Base-by-base conservation (phyloP, 2,797 vertebrate species). In the Danio jaintianensis region DNA sequence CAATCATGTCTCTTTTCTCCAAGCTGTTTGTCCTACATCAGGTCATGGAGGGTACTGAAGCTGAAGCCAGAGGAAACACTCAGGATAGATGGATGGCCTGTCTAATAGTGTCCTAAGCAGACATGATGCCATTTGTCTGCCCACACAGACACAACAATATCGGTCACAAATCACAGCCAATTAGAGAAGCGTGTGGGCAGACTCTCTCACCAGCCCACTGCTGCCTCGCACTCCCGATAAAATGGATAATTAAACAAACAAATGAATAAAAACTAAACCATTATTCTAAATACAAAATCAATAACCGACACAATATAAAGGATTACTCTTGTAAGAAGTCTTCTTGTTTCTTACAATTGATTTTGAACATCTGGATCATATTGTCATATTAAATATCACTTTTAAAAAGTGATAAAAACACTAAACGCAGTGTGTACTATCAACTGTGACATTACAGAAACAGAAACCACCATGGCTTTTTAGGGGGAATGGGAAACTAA, bases 11-110 rank as follows among this genome's bases (percentile, higher is more conserved):
- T 63, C 61, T 9, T 8, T 61, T 8, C 13, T 61, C 58, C 29
- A 6, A 59, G 15, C 13, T 0, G 10, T 20, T 56, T 59, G 13
- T 15, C 58, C 6, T 59, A 13, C 36, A 29, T 36, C 40, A 38
- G 38, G 61, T 63, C 61, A 63, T 61, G 6, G 13, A 29, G 61
- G 38, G 61, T 63, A 38, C 8, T 63, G 61, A 42, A 42, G 61
- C 29, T n/a, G 4, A 70, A 55, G n/a, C 16, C 50, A 42, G n/a
- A 29, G 36, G 68, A 42, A 42, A 42, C 11, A 71, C n/a, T 4
- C 36, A 29, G 29, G 3, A 29, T 70, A 11, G n/a, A 55, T 40
- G n/a, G 36, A 20, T 20, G 50, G n/a, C n/a, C n/a, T 40, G 7
- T 18, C 36, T 42, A 70, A 70, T 7, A 55, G 36, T 55, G 50